Evolutionary conservation across 2,888 invertebrate genomes (phyloP).

Genomic region (Zaprionus lineosus): DNA sequence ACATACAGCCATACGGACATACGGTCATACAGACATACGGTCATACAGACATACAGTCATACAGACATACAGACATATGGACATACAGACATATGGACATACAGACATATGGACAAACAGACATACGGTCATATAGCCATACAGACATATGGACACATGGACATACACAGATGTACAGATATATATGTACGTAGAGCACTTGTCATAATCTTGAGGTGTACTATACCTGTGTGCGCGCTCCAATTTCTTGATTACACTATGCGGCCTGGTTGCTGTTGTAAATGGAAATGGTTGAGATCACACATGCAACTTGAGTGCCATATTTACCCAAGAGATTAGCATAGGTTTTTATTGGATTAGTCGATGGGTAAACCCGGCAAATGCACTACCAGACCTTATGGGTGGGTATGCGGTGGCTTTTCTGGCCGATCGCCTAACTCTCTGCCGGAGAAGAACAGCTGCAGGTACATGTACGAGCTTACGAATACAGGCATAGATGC

Average conservation of each 20-base stretch:
- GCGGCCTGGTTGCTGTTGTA: constrained; percentile 15
- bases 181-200: background rate
- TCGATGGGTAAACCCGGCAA: background rate
- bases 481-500: constrained; percentile 4
- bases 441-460: no score
- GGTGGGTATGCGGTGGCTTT: background rate
- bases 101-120: no score
- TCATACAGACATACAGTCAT: no score
- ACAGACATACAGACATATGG: no score
- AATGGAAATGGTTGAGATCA: constrained; percentile 20
- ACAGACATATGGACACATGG: background rate
- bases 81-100: no score
- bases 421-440: background rate
- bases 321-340: constrained; percentile 64
- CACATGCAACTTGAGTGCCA: constrained; percentile 12
- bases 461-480: background rate
- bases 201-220: background rate
- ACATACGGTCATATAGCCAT: background rate
- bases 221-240: constrained; percentile 46
- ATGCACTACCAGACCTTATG: constrained; percentile 19
- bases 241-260: constrained; percentile 72
- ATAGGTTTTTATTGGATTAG: constrained; percentile 42
- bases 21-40: no score
- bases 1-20: no score
- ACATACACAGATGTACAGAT: background rate